Conservation (phyloP, 2,113 vertebrate genomes). For the Butastur rufipennis region DNA sequence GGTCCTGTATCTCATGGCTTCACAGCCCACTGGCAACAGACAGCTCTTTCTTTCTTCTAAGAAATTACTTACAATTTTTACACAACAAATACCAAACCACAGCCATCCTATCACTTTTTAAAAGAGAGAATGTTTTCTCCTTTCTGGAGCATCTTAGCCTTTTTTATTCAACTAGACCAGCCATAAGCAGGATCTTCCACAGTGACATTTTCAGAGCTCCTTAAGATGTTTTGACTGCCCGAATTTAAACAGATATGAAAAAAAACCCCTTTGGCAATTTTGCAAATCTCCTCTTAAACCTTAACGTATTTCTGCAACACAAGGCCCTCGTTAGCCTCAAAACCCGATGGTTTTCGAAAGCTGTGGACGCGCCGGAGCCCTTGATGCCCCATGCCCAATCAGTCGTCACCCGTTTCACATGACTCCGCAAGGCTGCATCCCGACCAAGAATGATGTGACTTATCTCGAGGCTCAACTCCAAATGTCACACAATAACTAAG, state of each 20-base stretch:
- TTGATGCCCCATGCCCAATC: neutral
- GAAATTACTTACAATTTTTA: neutral
- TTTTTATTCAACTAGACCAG: neutral
- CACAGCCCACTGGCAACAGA: neutral
- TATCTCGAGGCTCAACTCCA: neutral
- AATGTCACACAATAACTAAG: neutral
- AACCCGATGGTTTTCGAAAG: neutral
- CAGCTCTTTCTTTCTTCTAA: neutral
- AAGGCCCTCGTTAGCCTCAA: neutral
- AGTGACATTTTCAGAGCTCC: conserved; percentile 38
- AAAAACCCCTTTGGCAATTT: neutral
- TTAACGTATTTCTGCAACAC: neutral
- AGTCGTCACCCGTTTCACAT: neutral
- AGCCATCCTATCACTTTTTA: neutral
- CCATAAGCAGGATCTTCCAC: neutral
- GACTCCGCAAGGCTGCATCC: neutral
- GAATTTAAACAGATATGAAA: neutral
- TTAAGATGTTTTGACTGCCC: neutral
- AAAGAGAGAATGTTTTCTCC: neutral
- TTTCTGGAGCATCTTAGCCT: neutral
- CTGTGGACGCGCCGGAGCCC: neutral
- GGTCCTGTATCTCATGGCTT: neutral
- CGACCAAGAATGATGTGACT: neutral
- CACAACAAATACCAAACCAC: neutral
- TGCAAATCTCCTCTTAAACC: conserved; percentile 1